A percentile compares a stretch with the other conserved stretches of the same genome.
Conservation (phyloP, 2,888 invertebrate species). For the Lamellibrachia satsuma region DNA sequence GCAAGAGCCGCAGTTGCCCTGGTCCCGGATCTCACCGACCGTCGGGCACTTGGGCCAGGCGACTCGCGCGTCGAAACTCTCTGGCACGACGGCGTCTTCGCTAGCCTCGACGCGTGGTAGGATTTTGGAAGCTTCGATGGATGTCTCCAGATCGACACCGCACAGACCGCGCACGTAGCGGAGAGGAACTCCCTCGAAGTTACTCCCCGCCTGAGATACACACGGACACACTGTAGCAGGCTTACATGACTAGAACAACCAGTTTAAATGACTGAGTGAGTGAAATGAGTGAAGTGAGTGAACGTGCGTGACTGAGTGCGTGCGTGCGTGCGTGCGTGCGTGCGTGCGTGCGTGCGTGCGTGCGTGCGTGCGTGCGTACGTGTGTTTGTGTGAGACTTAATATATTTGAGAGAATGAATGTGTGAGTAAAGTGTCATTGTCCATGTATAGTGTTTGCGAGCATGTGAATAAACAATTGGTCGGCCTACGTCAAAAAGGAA, state of each 20-base stretch:
- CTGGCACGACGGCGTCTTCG: constrained; percentile 70
- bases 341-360: background rate
- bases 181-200: constrained; percentile 74
- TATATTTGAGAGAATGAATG: background rate
- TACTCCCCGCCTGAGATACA: constrained; percentile 75
- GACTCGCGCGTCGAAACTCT: constrained; percentile 81
- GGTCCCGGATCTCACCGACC: constrained; percentile 69
- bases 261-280: background rate
- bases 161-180: constrained; percentile 73
- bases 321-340: background rate
- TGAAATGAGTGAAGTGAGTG: background rate
- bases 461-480: too few relatives aligned
- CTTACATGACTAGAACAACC: background rate
- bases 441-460: background rate
- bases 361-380: background rate
- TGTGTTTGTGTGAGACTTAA: background rate
- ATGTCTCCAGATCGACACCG: constrained; percentile 49
- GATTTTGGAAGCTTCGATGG: background rate
- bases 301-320: background rate
- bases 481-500: too few relatives aligned
- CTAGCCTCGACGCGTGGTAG: constrained; percentile 42
- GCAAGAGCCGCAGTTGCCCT: constrained; percentile 85
- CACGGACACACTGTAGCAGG: background rate
- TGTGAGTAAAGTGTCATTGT: background rate
- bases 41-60: constrained; percentile 89